A percentile compares a stretch with the other conserved stretches of the same genome.
Conservation (phyloP, 2,888 invertebrate species). For the Gnatocerus cornutus region DNA sequence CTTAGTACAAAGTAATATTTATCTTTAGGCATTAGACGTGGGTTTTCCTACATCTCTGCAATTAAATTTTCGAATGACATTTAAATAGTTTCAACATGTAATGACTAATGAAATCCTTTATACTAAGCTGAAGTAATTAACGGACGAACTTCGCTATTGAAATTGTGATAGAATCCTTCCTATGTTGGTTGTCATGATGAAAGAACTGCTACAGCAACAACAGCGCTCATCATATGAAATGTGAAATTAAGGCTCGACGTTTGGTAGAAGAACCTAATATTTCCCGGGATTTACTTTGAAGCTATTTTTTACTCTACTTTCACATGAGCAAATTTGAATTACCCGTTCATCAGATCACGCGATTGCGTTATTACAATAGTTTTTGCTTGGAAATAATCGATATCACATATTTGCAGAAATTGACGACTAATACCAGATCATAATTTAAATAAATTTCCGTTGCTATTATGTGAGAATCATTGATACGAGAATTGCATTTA, state of each 20-base stretch:
- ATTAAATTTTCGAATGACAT: too few species aligned
- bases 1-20: too few species aligned
- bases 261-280: slow-evolving; percentile 20
- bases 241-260: slow-evolving; percentile 17
- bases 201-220: slow-evolving; percentile 11
- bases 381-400: slow-evolving; percentile 20
- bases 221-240: slow-evolving; percentile 12
- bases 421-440: slow-evolving; percentile 9
- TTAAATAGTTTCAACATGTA: too few species aligned
- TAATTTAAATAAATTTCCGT: slow-evolving; percentile 35
- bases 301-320: slow-evolving; percentile 25
- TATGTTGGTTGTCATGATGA: too few species aligned
- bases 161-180: not conserved
- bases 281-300: slow-evolving; percentile 16
- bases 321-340: slow-evolving; percentile 22
- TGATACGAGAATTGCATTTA: slow-evolving; percentile 35
- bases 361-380: slow-evolving; percentile 36
- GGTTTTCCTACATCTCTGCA: too few species aligned
- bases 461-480: slow-evolving; percentile 32
- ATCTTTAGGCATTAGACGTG: too few species aligned
- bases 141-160: too few species aligned
- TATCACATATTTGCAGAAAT: not conserved
- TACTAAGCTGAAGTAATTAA: too few species aligned
- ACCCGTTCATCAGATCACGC: slow-evolving; percentile 24
- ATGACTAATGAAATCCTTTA: too few species aligned